Evolutionary conservation across 2,797 vertebrate genomes (phyloP).

Genomic region (Mormyrus proboscirostris): DNA sequence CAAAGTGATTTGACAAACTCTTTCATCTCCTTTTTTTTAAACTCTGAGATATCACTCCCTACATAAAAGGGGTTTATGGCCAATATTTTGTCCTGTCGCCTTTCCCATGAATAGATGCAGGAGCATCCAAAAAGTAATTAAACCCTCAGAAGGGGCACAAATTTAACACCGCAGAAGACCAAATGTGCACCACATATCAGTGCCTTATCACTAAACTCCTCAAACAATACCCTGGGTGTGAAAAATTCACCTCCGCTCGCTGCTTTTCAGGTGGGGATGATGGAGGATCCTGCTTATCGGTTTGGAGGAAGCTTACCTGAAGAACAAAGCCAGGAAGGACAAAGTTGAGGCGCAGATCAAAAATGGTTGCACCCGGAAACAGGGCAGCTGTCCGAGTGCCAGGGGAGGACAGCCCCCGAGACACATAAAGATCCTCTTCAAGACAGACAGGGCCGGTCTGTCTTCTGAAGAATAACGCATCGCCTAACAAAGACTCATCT

Average conservation of each 20-base stretch:
- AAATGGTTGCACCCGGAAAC: slow-evolving; percentile 16
- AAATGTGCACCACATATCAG: background rate
- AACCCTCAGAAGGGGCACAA: slow-evolving; percentile 29
- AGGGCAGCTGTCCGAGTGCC: background rate
- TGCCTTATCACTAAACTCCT: background rate
- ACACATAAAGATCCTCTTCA: slow-evolving; percentile 1
- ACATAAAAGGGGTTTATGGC: slow-evolving; percentile 21
- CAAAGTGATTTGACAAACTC: background rate
- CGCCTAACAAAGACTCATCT: slow-evolving; percentile 29
- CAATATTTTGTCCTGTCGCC: slow-evolving; percentile 12
- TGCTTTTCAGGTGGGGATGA: slow-evolving; percentile 30
- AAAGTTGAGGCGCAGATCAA: slow-evolving; percentile 37
- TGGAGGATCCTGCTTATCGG: slow-evolving; percentile 59
- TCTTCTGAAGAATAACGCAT: slow-evolving; percentile 36
- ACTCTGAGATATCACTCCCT: slow-evolving; percentile 20
- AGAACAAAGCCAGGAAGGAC: slow-evolving; percentile 49
- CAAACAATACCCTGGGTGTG: slow-evolving; percentile 15
- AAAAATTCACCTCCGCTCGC: slow-evolving; percentile 18
- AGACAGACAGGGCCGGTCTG: background rate
- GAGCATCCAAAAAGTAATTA: slow-evolving; percentile 42
- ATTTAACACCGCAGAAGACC: background rate
- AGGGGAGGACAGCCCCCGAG: slow-evolving; percentile 25
- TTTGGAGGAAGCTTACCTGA: slow-evolving; percentile 56
- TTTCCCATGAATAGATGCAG: slow-evolving; percentile 31
- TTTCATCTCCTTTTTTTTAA: background rate